Conservation (phyloP, 2,797 vertebrate genomes). For the Cheirogaleus major region DNA sequence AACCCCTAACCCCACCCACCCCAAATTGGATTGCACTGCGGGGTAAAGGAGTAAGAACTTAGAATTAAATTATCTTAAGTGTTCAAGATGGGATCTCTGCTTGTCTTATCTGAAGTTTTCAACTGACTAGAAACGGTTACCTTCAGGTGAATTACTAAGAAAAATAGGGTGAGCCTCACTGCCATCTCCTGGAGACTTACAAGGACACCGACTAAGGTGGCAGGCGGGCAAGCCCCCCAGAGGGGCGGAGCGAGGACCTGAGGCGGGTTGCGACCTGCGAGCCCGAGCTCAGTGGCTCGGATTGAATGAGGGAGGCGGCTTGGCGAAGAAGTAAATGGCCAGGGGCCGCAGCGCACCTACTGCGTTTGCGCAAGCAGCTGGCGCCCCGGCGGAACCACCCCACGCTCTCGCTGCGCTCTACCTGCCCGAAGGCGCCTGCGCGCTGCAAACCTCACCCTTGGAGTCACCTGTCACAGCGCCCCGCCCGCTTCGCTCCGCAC, state of each 20-base stretch:
- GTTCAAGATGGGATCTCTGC: not conserved
- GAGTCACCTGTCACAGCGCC: conserved; percentile 55
- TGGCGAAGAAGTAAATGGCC: fast-evolving
- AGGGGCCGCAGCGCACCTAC: fast-evolving
- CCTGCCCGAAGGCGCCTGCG: not conserved
- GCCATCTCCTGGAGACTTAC: not conserved
- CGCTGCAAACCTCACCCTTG: not conserved
- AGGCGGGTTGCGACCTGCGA: fast-evolving
- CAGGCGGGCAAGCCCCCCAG: too few species aligned
- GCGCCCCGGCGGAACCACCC: fast-evolving
- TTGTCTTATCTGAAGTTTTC: not conserved
- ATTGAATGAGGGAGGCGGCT: not conserved
- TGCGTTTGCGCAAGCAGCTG: fast-evolving
- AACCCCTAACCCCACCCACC: too few species aligned
- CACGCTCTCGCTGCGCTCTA: fast-evolving
- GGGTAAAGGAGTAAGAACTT: not conserved
- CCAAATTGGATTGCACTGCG: not conserved
- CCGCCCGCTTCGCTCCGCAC: not conserved
- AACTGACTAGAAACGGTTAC: not conserved
- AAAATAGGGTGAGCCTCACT: not conserved
- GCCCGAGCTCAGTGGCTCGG: fast-evolving
- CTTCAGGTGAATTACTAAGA: not conserved
- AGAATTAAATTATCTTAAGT: not conserved
- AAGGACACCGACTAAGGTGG: not conserved
- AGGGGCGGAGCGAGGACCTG: too few species aligned